Evolutionary conservation across 2,113 vertebrate species (phyloP).

Genomic region (Trematocara zebra): DNA sequence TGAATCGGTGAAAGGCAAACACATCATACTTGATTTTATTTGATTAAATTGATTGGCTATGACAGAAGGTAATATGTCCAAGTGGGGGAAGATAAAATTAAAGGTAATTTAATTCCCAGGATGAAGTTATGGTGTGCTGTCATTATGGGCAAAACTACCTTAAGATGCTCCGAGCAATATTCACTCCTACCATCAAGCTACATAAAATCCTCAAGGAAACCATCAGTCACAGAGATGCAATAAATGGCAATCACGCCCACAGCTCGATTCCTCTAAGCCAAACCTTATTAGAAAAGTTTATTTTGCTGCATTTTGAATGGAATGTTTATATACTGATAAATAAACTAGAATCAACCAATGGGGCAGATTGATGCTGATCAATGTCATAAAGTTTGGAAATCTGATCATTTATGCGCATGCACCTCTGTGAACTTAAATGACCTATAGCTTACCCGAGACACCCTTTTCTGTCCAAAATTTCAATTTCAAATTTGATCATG

Average conservation of each 20-base stretch:
- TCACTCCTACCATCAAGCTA: background rate
- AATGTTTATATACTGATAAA: background rate
- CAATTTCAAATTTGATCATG: background rate
- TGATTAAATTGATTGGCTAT: constrained; percentile 26
- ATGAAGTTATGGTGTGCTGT: background rate
- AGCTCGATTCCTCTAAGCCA: background rate
- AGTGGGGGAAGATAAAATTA: constrained; percentile 12
- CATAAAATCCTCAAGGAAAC: background rate
- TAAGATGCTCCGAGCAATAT: background rate
- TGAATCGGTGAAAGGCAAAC: constrained; percentile 20
- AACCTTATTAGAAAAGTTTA: background rate
- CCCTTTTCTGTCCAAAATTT: background rate
- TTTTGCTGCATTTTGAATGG: background rate
- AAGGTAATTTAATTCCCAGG: constrained; percentile 42
- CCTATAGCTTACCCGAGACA: background rate
- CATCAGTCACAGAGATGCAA: background rate
- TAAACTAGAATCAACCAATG: background rate
- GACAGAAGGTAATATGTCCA: constrained; percentile 33
- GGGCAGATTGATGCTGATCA: background rate
- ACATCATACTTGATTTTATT: constrained; percentile 28
- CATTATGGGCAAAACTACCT: background rate
- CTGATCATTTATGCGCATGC: background rate
- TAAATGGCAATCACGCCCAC: background rate
- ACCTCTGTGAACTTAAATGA: background rate
- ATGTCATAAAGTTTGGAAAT: background rate